A percentile compares a stretch with the other conserved stretches of the same genome.
These are phyloP conservation scores for Drosophila hamatofila DNA, from an alignment of 2,888 invertebrate species.

Conservation along the genomic window DNA sequence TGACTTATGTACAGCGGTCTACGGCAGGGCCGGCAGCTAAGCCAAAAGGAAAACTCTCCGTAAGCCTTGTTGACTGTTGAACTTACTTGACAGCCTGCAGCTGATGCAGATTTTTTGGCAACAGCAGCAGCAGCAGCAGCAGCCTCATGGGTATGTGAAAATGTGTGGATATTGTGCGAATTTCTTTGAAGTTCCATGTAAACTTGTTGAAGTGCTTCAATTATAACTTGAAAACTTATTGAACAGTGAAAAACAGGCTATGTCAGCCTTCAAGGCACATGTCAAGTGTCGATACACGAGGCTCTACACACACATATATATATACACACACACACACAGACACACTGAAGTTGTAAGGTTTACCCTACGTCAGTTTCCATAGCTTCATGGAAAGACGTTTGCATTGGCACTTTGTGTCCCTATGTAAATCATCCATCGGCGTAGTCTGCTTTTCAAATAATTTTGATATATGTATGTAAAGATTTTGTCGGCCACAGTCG, in stretches of 20 bases:
- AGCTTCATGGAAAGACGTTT: slow-evolving; percentile 42
- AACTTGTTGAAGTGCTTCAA: slow-evolving; percentile 75
- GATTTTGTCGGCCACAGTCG: slow-evolving; percentile 15
- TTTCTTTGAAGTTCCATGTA: slow-evolving; percentile 51
- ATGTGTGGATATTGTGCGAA: slow-evolving; percentile 37
- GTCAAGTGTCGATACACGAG: slow-evolving; percentile 27
- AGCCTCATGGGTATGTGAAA: slow-evolving; percentile 41
- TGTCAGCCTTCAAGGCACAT: slow-evolving; percentile 32
- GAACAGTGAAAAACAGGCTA: slow-evolving; percentile 58
- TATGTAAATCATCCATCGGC: slow-evolving; percentile 36
- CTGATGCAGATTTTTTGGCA: slow-evolving; percentile 48
- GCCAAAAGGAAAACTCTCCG: slow-evolving; percentile 50
- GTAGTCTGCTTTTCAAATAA: slow-evolving; percentile 1
- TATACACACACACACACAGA: not conserved
- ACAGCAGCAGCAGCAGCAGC: slow-evolving; percentile 10
- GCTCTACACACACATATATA: slow-evolving; percentile 17
- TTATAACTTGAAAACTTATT: slow-evolving; percentile 76
- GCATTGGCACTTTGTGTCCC: slow-evolving; percentile 52
- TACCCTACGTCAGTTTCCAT: slow-evolving; percentile 30
- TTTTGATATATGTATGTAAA: slow-evolving; percentile 10
- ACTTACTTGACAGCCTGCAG: slow-evolving; percentile 54
- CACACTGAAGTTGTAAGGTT: slow-evolving; percentile 6
- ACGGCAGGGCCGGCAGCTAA: slow-evolving; percentile 21
- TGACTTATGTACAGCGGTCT: slow-evolving; percentile 32
- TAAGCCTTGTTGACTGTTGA: slow-evolving; percentile 67